Evolutionary conservation across 2,113 vertebrate species (phyloP).

Genomic region (Dendropsophus ebraccatus): DNA sequence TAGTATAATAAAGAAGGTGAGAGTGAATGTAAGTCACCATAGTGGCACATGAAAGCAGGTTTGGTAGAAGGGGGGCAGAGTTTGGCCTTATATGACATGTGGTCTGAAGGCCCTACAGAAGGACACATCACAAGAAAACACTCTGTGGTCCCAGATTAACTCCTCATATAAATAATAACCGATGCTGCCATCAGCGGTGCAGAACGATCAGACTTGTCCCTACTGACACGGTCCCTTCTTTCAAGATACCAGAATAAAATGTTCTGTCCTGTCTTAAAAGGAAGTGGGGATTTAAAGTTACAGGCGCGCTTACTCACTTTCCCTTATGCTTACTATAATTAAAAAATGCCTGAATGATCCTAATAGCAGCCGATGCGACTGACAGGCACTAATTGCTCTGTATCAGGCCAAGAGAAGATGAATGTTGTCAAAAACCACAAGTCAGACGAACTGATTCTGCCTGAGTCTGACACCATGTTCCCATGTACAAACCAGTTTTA

Average conservation of each 20-base stretch:
- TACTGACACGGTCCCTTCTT: not conserved
- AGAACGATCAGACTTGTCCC: not conserved
- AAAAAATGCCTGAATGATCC: constrained; percentile 84
- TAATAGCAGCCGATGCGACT: constrained; percentile 85
- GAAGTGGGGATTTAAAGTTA: constrained; percentile 79
- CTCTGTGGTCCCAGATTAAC: not conserved
- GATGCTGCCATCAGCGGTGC: not conserved
- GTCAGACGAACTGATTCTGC: constrained; percentile 88
- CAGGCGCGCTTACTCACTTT: constrained; percentile 77
- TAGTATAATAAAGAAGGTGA: not conserved
- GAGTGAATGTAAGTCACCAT: not conserved
- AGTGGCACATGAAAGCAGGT: not conserved
- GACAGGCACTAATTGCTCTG: constrained; percentile 86
- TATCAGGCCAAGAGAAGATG: constrained; percentile 85
- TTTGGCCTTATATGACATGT: not conserved
- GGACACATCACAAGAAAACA: not conserved
- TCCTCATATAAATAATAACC: not conserved
- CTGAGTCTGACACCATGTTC: constrained; percentile 87
- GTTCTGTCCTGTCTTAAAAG: constrained; percentile 68
- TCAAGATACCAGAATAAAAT: not conserved
- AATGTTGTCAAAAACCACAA: constrained; percentile 90
- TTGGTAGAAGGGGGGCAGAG: not conserved
- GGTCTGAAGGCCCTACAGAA: not conserved
- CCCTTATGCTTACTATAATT: constrained; percentile 82
- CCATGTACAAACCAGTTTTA: constrained; percentile 92